Evolutionary conservation across 2,888 invertebrate genomes (phyloP).

Genomic region (Pyrrhia umbra): DNA sequence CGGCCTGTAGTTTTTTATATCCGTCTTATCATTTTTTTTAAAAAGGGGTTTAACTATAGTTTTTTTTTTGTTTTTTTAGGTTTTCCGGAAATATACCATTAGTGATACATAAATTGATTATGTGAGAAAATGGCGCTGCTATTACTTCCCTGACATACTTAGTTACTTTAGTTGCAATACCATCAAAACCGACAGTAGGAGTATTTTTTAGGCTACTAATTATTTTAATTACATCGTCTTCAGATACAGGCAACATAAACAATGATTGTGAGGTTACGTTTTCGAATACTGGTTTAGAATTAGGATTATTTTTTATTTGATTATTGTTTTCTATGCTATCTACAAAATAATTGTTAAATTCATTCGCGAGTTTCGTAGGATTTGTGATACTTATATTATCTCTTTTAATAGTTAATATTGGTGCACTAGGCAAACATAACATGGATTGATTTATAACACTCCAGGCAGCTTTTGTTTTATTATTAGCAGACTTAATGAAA

Average conservation of each 20-base stretch:
- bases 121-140: not conserved
- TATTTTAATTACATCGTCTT: not conserved
- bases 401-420: not conserved
- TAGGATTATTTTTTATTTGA: not conserved
- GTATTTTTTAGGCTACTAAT: slow-evolving; percentile 1
- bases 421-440: not conserved
- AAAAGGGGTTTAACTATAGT: not conserved
- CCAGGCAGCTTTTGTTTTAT: not conserved
- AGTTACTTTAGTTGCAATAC: not conserved
- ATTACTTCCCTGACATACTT: slow-evolving; percentile 2
- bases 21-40: not conserved
- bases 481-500: not conserved
- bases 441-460: slow-evolving; percentile 1
- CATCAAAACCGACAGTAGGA: not conserved
- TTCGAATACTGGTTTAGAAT: not conserved
- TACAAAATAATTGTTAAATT: not conserved
- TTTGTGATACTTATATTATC: not conserved
- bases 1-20: not conserved
- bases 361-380: not conserved
- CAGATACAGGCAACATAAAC: not conserved
- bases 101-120: slow-evolving; percentile 6
- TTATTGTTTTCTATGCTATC: slow-evolving; percentile 1
- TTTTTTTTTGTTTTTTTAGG: not conserved
- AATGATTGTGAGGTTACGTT: not conserved
- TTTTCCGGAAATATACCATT: not conserved